Evolutionary conservation across 1,140 invertebrate genomes (phyloP).

Genomic region (Brevipalpus yothersi): DNA sequence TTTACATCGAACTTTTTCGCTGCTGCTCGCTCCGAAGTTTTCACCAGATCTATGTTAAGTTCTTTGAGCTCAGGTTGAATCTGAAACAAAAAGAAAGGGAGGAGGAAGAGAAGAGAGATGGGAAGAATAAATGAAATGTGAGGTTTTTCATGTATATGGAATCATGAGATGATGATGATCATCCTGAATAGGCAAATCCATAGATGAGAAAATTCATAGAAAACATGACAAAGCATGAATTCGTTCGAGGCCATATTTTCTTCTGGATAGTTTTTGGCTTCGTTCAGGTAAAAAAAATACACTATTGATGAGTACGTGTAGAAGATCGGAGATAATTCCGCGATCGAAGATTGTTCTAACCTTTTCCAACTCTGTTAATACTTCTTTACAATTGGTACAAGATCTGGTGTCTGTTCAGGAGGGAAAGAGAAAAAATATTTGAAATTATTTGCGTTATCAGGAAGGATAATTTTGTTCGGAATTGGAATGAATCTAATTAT

Average conservation of each 20-base stretch:
- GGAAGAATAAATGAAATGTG: no score
- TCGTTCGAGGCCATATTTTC: neutral
- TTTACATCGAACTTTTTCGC: slow-evolving; percentile 83
- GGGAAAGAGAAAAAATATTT: slow-evolving; percentile 17
- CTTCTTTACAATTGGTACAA: slow-evolving; percentile 53
- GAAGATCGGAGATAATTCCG: neutral
- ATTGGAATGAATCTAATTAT: neutral
- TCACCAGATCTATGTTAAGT: slow-evolving; percentile 78
- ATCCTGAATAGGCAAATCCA: no score
- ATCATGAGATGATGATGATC: no score
- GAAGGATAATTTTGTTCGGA: neutral
- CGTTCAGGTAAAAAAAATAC: no score
- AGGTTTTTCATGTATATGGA: neutral
- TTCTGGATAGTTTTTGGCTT: neutral
- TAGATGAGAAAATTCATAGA: no score
- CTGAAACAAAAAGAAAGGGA: slow-evolving; percentile 2
- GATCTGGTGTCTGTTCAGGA: slow-evolving; percentile 27
- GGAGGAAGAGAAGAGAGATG: no score
- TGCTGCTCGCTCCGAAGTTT: slow-evolving; percentile 80
- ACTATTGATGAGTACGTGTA: neutral
- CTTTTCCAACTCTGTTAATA: slow-evolving; percentile 72
- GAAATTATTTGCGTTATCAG: neutral
- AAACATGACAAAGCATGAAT: neutral
- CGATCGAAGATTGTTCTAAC: neutral
- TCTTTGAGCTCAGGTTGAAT: slow-evolving; percentile 82